These are phyloP conservation scores for Steromphala cineraria DNA, from an alignment of 2,888 invertebrate genomes.

Conservation along the genomic window DNA sequence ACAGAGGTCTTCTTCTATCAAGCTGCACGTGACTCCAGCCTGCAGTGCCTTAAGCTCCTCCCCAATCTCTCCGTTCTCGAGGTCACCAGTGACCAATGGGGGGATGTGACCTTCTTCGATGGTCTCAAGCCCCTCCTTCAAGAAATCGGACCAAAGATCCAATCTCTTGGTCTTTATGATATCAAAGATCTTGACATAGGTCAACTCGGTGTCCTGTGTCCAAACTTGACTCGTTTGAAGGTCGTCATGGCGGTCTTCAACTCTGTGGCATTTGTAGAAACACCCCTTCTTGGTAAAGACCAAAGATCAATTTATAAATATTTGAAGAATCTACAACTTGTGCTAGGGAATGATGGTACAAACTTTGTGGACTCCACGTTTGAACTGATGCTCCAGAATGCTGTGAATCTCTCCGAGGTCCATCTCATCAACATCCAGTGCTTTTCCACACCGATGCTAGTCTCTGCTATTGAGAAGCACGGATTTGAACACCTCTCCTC, in stretches of 20 bases:
- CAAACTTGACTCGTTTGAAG: constrained; percentile 33
- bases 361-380: constrained; percentile 23
- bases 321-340: constrained; percentile 26
- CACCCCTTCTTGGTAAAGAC: constrained; percentile 12
- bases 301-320: not conserved
- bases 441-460: constrained; percentile 28
- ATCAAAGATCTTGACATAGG: constrained; percentile 38
- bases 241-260: constrained; percentile 24
- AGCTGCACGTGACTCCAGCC: not conserved
- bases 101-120: constrained; percentile 41
- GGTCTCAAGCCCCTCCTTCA: constrained; percentile 41
- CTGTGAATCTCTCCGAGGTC: constrained; percentile 19
- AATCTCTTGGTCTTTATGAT: constrained; percentile 32
- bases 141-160: constrained; percentile 27
- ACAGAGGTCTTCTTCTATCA: constrained; percentile 29
- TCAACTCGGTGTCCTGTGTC: constrained; percentile 36
- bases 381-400: constrained; percentile 24
- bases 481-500: constrained; percentile 18
- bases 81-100: constrained; percentile 34
- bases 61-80: constrained; percentile 28
- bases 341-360: constrained; percentile 25
- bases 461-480: constrained; percentile 19
- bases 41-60: constrained; percentile 29
- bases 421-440: constrained; percentile 31
- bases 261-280: constrained; percentile 21